phyloP scores from a whole-genome alignment of 2,888 invertebrate species.

The Platycheirus rosarum region DNA sequence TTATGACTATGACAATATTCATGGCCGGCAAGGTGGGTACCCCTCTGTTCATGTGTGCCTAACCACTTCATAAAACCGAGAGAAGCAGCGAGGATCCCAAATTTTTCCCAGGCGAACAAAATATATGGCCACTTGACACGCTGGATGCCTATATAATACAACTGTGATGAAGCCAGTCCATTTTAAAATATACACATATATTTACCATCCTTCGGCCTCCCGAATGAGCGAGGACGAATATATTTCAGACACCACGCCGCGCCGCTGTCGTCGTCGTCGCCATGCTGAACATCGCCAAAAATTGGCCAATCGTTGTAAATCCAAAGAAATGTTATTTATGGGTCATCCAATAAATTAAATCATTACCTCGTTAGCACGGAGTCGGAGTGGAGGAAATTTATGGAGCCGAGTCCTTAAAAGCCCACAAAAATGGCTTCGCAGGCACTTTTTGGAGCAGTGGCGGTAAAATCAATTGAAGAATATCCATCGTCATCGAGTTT shows the following conservation, averaged over 20 bases:
- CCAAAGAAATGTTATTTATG: conserved; percentile 77
- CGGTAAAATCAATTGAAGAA: conserved; percentile 56
- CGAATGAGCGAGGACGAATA: conserved; percentile 23
- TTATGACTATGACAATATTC: conserved; percentile 64
- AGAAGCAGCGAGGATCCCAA: conserved; percentile 39
- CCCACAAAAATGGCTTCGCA: conserved; percentile 29
- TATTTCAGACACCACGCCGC: neutral
- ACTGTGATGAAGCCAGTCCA: conserved; percentile 44
- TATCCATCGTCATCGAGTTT: conserved; percentile 33
- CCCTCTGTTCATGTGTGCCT: neutral
- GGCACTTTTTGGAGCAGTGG: conserved; percentile 17
- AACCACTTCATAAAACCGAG: conserved; percentile 20
- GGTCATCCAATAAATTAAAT: conserved; percentile 79
- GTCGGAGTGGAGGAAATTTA: conserved; percentile 41
- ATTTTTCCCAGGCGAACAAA: conserved; percentile 45
- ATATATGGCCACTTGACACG: conserved; percentile 66
- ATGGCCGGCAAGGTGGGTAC: conserved; percentile 2
- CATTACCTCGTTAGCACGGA: conserved; percentile 77
- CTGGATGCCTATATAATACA: conserved; percentile 37
- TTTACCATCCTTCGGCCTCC: conserved; percentile 1
- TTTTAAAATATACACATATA: conserved; percentile 13
- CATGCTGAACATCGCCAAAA: conserved; percentile 61
- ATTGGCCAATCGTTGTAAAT: conserved; percentile 65
- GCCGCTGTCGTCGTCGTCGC: neutral
- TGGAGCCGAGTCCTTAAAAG: conserved; percentile 47